Conservation (phyloP, 1,140 invertebrate genomes). For the Dolichoris vasculosae region DNA sequence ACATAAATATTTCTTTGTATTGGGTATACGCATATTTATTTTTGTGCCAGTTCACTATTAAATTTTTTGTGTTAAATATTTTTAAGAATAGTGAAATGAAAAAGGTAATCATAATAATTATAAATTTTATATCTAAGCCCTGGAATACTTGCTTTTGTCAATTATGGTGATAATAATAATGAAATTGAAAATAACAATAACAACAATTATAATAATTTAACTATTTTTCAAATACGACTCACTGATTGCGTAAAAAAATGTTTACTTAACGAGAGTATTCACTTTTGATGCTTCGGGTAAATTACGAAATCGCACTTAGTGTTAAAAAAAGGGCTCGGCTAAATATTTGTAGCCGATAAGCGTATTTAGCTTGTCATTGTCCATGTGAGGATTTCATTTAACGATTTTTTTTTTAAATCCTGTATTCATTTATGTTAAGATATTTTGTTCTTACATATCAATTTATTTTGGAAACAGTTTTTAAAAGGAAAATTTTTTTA, state of each 20-base stretch:
- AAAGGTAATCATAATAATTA: not conserved
- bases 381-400: constrained; percentile 51
- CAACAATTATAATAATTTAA: constrained; percentile 2
- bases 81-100: not conserved
- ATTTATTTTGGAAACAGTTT: not conserved
- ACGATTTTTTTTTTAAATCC: constrained; percentile 49
- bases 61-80: not conserved
- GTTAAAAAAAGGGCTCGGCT: constrained; percentile 60
- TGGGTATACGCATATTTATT: constrained; percentile 20
- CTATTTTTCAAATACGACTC: constrained; percentile 33
- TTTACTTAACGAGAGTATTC: constrained; percentile 10
- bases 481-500: constrained; percentile 35
- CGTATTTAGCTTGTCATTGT: constrained; percentile 69
- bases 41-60: not conserved
- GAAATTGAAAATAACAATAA: not conserved
- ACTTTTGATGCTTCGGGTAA: constrained; percentile 39
- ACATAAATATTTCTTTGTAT: constrained; percentile 21
- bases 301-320: constrained; percentile 69
- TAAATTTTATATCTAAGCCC: constrained; percentile 12
- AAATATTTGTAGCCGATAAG: constrained; percentile 67
- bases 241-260: constrained; percentile 40
- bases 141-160: not conserved
- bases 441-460: not conserved
- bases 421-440: constrained; percentile 34
- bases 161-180: constrained; percentile 15